Conservation (phyloP, 2,797 vertebrate species). For the Leptoclinus maculatus region DNA sequence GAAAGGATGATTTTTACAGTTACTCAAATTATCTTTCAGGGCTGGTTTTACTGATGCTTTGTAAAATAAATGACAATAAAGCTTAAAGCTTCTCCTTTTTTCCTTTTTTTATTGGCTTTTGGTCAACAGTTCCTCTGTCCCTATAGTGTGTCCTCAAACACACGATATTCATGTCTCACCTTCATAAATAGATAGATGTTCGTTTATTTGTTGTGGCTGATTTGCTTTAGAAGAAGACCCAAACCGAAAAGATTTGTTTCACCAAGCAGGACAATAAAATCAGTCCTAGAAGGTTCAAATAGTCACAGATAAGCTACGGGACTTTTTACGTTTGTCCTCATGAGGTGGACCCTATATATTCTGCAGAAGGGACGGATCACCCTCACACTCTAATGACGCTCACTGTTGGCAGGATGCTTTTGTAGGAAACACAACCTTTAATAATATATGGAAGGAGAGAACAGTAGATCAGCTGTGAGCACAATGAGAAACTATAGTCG, state of each 20-base stretch:
- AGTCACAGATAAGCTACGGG: slow-evolving; percentile 37
- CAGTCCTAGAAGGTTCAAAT: slow-evolving; percentile 9
- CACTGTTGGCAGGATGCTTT: slow-evolving; percentile 11
- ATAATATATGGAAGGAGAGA: neutral
- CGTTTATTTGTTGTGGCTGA: slow-evolving; percentile 21
- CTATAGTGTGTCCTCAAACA: slow-evolving; percentile 29
- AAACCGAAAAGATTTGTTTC: slow-evolving; percentile 29
- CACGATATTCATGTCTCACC: slow-evolving; percentile 21
- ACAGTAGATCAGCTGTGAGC: slow-evolving; percentile 29
- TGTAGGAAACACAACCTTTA: neutral
- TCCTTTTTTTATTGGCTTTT: slow-evolving; percentile 61
- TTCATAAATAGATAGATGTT: slow-evolving; percentile 2
- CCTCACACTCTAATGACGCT: neutral
- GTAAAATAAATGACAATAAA: slow-evolving; percentile 77
- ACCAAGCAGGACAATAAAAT: slow-evolving; percentile 9
- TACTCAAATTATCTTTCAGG: slow-evolving; percentile 72
- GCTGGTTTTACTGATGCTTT: slow-evolving; percentile 80
- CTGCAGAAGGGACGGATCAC: slow-evolving; percentile 15
- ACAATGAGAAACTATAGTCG: slow-evolving; percentile 31
- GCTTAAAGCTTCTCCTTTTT: slow-evolving; percentile 69
- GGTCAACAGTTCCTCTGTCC: slow-evolving; percentile 39
- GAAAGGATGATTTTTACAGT: slow-evolving; percentile 70
- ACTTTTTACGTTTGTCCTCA: slow-evolving; percentile 32
- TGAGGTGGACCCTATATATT: slow-evolving; percentile 14
- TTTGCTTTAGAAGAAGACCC: slow-evolving; percentile 4